Base-by-base conservation (phyloP, 2,888 invertebrate genomes). In the Nymphalis polychloros region DNA sequence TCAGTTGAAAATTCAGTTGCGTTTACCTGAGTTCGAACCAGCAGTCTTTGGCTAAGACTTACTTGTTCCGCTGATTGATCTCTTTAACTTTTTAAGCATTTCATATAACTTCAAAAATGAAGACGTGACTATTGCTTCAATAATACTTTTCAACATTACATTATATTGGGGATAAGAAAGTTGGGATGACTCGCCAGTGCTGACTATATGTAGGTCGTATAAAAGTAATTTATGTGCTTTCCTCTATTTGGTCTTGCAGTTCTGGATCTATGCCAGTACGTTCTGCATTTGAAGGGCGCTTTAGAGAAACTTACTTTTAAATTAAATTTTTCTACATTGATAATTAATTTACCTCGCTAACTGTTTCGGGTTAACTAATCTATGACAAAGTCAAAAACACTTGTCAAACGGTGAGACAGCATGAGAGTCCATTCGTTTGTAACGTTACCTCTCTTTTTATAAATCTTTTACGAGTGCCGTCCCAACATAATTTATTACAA, bases 151-250 rank as follows among this genome's bases (percentile, higher is more conserved):
- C 27, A 31, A 31, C 5, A 31, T 27, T 55, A 27, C 27, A 27
- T 5, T 17, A 17, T 41, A 57, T 57, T 41, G 13, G 19, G 41
- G 17, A 50, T 59, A 35, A 55, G 55, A 64, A 41, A 23, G n/a
- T 20, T 27, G 16, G 27, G 48, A 48, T 62, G 47, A 31, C 47
- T 35, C 41, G 52, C 53, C 20, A 49, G 10, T 35, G 46, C 46
- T 50, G 53, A 61, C 59, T 60, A 35, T 64, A 68, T 64, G 35
- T 68, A 60, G 68, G 63, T 49, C 64, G 60, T 60, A 49, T 57
- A 20, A 55, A 64, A 48, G 55, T 55, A 47, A 64, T 63, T 64
- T 64, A 59, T 64, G 31, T 41, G 19, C 48, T 47, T 57, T 62
- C 49, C 55, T 67, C 55, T 55, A 67, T 67, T 63, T 55, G 57